phyloP scores from a whole-genome alignment of 30 jellyfish, hydroid and myxozoan genomes.

The Hydra vulgaris region DNA sequence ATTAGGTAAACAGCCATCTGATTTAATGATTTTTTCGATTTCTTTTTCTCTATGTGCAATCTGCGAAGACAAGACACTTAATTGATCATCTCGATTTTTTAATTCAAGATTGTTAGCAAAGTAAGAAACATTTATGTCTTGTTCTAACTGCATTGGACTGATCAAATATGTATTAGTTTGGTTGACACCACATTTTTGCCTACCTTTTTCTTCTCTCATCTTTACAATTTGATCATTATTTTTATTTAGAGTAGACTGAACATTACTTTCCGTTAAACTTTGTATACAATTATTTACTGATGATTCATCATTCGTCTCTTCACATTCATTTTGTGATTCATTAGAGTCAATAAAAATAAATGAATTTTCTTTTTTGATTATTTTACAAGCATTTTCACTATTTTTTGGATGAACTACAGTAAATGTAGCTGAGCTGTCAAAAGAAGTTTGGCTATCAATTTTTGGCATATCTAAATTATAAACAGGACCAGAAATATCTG shows the following conservation, averaged over 20 bases:
- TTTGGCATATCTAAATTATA: background rate
- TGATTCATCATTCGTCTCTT: too few relatives aligned
- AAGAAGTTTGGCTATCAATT: background rate
- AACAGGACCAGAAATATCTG: background rate
- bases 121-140: background rate
- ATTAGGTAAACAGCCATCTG: too few relatives aligned
- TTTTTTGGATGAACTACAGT: background rate
- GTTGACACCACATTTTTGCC: background rate
- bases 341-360: constrained; percentile 3
- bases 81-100: background rate
- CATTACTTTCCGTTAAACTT: background rate
- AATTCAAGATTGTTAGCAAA: background rate
- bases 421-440: constrained; percentile 1
- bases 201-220: background rate
- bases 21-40: too few relatives aligned
- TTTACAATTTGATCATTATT: background rate
- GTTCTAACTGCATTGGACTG: background rate
- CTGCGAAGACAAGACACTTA: too few relatives aligned
- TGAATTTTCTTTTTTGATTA: constrained; percentile 1
- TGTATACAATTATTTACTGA: too few relatives aligned
- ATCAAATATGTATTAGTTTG: background rate
- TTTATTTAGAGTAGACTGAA: background rate
- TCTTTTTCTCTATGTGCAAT: too few relatives aligned
- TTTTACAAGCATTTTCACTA: background rate
- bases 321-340: background rate